phyloP scores from a whole-genome alignment of 2,888 invertebrate genomes.

The Halictus ligatus region DNA sequence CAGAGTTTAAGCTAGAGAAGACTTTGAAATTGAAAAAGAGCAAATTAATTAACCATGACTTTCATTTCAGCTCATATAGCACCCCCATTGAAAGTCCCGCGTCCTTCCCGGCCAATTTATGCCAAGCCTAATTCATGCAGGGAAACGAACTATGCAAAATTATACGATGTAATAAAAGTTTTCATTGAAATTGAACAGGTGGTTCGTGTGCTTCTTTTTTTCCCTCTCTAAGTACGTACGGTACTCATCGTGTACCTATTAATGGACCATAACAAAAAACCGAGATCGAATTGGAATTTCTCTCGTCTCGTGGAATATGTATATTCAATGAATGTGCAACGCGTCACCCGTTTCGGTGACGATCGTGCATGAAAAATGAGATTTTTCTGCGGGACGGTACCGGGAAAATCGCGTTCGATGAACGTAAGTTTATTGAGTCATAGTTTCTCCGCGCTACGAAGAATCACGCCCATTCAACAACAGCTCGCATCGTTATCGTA shows the following conservation, averaged over 20 bases:
- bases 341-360: not conserved
- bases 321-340: not conserved
- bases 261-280: not conserved
- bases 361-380: not conserved
- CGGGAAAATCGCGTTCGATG: conserved; percentile 20
- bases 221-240: not conserved
- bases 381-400: conserved; percentile 1
- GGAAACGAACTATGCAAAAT: not conserved
- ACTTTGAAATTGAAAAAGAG: not conserved
- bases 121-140: not conserved
- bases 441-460: conserved; percentile 23
- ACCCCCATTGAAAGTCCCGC: not conserved
- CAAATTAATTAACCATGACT: not conserved
- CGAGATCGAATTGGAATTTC: not conserved
- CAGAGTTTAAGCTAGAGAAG: not conserved
- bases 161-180: not conserved
- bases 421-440: conserved; percentile 23
- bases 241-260: not conserved
- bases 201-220: not conserved
- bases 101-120: not conserved
- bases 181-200: not conserved
- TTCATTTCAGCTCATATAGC: not conserved
- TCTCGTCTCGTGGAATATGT: not conserved
- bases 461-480: conserved; percentile 23
- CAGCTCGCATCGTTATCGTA: conserved; percentile 25